Evolutionary conservation across 2,113 vertebrate species (phyloP).

Genomic region (Chaetodon auriga): DNA sequence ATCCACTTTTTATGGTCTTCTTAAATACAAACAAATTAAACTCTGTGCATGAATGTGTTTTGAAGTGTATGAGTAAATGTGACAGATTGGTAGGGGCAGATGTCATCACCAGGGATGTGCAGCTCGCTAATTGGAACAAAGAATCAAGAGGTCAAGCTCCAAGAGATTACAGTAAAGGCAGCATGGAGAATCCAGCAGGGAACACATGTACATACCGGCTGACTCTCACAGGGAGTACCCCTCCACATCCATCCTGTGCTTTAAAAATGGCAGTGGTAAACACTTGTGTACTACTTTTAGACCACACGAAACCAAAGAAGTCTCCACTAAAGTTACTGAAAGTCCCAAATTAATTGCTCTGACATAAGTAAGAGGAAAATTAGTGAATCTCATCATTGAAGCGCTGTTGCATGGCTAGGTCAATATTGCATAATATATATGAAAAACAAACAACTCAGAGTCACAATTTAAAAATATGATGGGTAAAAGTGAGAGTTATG

Average conservation of each 20-base stretch:
- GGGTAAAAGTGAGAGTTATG: neutral
- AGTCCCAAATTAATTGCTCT: neutral
- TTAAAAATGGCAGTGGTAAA: slow-evolving; percentile 6
- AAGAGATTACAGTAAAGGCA: slow-evolving; percentile 71
- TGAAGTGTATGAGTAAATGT: slow-evolving; percentile 35
- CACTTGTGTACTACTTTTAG: neutral
- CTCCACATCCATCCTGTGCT: neutral
- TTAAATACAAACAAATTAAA: neutral
- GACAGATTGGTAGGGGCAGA: slow-evolving; percentile 56
- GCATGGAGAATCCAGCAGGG: slow-evolving; percentile 25
- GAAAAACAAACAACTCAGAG: neutral
- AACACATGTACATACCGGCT: slow-evolving; percentile 20
- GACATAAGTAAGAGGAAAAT: slow-evolving; percentile 15
- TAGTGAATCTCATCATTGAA: neutral
- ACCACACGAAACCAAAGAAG: neutral
- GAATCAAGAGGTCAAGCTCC: slow-evolving; percentile 67
- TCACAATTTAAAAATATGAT: neutral
- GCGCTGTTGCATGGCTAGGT: neutral
- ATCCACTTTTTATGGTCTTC: neutral
- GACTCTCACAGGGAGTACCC: neutral
- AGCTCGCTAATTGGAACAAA: slow-evolving; percentile 72
- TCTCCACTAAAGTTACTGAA: neutral
- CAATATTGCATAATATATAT: neutral
- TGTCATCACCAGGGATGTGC: slow-evolving; percentile 60
- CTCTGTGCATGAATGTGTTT: neutral